phyloP scores from a whole-genome alignment of 1,140 invertebrate species.

The Armadillidium nasatum region DNA sequence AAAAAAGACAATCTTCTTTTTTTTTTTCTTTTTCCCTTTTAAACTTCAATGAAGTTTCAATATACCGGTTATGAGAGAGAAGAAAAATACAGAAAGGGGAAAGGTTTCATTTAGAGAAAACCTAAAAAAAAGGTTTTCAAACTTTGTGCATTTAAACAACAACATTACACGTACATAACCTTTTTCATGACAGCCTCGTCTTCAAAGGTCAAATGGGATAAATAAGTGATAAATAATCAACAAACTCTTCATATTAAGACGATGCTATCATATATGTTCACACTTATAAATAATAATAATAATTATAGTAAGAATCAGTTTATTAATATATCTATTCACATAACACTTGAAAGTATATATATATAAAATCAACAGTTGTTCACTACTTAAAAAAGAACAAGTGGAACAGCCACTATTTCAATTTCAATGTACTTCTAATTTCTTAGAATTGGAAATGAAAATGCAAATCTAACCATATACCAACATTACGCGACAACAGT shows the following conservation, averaged over 20 bases:
- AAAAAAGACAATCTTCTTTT: too few species aligned
- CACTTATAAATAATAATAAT: neutral
- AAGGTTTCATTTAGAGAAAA: neutral
- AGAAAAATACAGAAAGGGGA: neutral
- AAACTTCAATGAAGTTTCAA: neutral
- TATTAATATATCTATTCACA: neutral
- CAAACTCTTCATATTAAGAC: neutral
- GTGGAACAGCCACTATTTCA: neutral
- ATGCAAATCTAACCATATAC: constrained; percentile 1
- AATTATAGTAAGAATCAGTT: neutral
- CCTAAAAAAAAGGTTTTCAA: neutral
- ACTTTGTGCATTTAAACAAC: neutral
- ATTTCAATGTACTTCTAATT: neutral
- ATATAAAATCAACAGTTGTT: neutral
- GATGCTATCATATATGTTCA: neutral
- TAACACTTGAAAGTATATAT: neutral
- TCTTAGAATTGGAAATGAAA: neutral
- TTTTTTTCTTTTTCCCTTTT: too few species aligned
- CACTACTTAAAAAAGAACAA: neutral
- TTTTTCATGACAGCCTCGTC: neutral
- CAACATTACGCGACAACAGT: constrained; percentile 41
- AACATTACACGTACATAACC: neutral
- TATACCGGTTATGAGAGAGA: neutral
- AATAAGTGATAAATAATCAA: neutral
- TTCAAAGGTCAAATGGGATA: neutral